Base-by-base conservation (phyloP, 2,113 vertebrate genomes). In the Protobothrops flavoviridis region DNA sequence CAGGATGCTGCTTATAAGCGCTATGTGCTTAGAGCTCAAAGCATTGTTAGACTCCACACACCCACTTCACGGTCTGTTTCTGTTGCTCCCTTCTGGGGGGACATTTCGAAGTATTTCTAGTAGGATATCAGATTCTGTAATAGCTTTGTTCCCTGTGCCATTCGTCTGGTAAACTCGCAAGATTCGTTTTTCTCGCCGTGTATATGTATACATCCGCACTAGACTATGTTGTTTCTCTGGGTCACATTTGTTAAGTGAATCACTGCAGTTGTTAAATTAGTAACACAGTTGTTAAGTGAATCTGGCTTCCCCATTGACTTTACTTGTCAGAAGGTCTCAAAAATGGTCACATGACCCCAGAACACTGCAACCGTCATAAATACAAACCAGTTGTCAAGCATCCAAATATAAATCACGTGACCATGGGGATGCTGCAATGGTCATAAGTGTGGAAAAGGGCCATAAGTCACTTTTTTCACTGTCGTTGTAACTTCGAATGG, bases 401-500 rank as follows among this genome's bases (percentile, higher is more conserved):
- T n/a, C 64, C 4, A 69, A 33, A 69, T 69, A 69, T 69, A n/a
- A 69, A 33, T 69, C 29, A 69, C 5, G 29, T 69, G 29, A 15
- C 29, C 29, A 33, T 69, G 64, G 13, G 29, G 13, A 33, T 69
- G 64, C 12, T 69, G 64, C 13, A 69, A 17, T 0, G 33, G 29
- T 69, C n/a, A 17, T 69, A 69, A 69, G 29, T n/a, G 4, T 69
- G 29, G 15, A 69, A n/a, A 69, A 33, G 15, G 64, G 64, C 15
- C 64, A 69, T 33, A 69, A n/a, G 13, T 69, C 29, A 17, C 13
- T 69, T 69, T 69, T 69, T 69, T 33, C 64, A 17, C 29, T 15
- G 12, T n/a, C 13, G 0, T 33, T 69, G 4, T 33, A 69, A 69
- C 29, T 69, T n/a, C 0, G 12, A 69, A 69, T 2, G 0, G 5